Evolutionary conservation across 2,797 vertebrate genomes (phyloP).

Genomic region (Rhodeus uyekii): DNA sequence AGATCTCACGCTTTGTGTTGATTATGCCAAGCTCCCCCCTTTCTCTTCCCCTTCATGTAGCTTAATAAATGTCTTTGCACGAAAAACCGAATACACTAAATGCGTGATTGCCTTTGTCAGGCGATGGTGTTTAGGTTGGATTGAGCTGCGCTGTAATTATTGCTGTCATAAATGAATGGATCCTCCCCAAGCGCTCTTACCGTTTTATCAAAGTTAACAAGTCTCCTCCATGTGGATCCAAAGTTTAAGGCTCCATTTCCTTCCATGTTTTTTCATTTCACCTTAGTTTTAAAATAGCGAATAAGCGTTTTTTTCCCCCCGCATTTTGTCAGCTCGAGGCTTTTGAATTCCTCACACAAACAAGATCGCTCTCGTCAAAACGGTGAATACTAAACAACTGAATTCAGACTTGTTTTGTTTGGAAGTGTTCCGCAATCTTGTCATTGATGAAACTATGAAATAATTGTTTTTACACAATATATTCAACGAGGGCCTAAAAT

Average conservation of each 20-base stretch:
- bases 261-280: conserved; percentile 25
- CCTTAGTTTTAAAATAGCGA: conserved; percentile 31
- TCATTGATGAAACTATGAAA: neutral
- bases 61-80: conserved; percentile 69
- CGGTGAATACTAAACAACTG: neutral
- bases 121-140: conserved; percentile 76
- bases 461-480: neutral
- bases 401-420: neutral
- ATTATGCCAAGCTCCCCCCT: conserved; percentile 65
- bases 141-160: conserved; percentile 68
- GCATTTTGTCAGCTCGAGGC: conserved; percentile 16
- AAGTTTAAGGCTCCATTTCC: conserved; percentile 26
- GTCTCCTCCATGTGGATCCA: conserved; percentile 18
- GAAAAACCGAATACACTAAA: conserved; percentile 70
- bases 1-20: conserved; percentile 75
- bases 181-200: conserved; percentile 65
- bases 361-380: conserved; percentile 11
- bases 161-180: conserved; percentile 74
- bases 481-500: neutral
- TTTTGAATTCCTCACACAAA: conserved; percentile 37
- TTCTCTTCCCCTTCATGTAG: conserved; percentile 61
- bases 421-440: neutral
- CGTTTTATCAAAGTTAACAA: conserved; percentile 67
- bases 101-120: conserved; percentile 74
- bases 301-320: conserved; percentile 14